A percentile compares a stretch with the other conserved stretches of the same genome.
phyloP scores from a whole-genome alignment of 2,797 vertebrate genomes.

The Zenarchopterus dispar region DNA sequence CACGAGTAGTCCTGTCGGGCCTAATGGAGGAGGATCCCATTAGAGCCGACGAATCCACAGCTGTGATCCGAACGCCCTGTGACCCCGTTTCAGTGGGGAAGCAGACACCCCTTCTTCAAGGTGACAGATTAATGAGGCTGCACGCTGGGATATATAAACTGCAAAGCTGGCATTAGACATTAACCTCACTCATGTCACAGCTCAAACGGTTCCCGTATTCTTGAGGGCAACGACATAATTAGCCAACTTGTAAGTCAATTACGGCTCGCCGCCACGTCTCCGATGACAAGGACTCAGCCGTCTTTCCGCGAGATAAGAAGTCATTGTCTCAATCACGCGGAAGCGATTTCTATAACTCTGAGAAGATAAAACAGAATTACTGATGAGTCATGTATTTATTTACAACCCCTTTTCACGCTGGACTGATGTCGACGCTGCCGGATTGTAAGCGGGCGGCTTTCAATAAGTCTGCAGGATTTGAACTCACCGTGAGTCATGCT shows the following conservation, averaged over 20 bases:
- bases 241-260: slow-evolving; percentile 49
- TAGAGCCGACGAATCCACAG: slow-evolving; percentile 42
- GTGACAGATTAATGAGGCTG: slow-evolving; percentile 60
- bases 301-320: slow-evolving; percentile 29
- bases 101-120: slow-evolving; percentile 31
- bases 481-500: no score
- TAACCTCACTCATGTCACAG: slow-evolving; percentile 50
- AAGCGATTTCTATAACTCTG: slow-evolving; percentile 34
- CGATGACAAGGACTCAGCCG: slow-evolving; percentile 54
- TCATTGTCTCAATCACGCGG: slow-evolving; percentile 31
- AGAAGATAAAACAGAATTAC: slow-evolving; percentile 43
- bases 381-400: slow-evolving; percentile 22
- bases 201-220: slow-evolving; percentile 24
- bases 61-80: slow-evolving; percentile 49
- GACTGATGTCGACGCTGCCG: slow-evolving; percentile 1
- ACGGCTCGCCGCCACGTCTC: slow-evolving; percentile 36
- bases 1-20: slow-evolving; percentile 13
- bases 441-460: slow-evolving; percentile 1
- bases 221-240: slow-evolving; percentile 33
- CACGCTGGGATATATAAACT: slow-evolving; percentile 37
- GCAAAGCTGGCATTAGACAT: slow-evolving; percentile 51
- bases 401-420: slow-evolving; percentile 16
- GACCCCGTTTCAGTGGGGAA: slow-evolving; percentile 31
- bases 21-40: slow-evolving; percentile 34
- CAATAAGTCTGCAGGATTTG: not conserved